Evolutionary conservation across 2,113 vertebrate species (phyloP).

Genomic region (Amia ocellicauda): DNA sequence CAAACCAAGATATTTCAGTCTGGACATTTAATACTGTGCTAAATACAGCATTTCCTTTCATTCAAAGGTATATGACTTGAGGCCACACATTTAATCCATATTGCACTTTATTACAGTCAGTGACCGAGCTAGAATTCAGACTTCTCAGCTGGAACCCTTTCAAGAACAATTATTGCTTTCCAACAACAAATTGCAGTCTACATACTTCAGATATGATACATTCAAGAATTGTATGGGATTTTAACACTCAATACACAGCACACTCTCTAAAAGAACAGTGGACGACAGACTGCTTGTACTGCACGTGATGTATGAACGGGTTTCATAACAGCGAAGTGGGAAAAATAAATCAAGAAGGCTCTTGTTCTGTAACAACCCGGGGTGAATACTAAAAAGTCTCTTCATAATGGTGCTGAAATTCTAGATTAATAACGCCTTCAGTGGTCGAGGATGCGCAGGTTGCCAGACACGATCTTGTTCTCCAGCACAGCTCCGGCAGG

Average conservation of each 20-base stretch:
- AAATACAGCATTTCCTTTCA: too few species aligned
- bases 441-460: constrained; percentile 96
- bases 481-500: constrained; percentile 92
- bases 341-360: not conserved
- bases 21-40: too few species aligned
- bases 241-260: not conserved
- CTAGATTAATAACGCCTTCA: constrained; percentile 52
- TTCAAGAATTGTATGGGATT: not conserved
- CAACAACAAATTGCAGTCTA: not conserved
- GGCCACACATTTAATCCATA: constrained; percentile 24
- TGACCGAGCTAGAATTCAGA: constrained; percentile 12
- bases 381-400: not conserved
- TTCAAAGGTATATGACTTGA: too few species aligned
- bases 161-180: constrained; percentile 30
- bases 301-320: not conserved
- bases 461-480: constrained; percentile 98
- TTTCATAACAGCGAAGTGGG: not conserved
- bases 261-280: not conserved
- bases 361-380: not conserved
- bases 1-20: not conserved
- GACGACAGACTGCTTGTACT: not conserved
- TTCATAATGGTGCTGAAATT: not conserved
- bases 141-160: constrained; percentile 14
- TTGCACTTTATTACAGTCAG: constrained; percentile 46
- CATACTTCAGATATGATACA: not conserved